Conservation (phyloP, 2,113 vertebrate species). For the Anseranas semipalmata region DNA sequence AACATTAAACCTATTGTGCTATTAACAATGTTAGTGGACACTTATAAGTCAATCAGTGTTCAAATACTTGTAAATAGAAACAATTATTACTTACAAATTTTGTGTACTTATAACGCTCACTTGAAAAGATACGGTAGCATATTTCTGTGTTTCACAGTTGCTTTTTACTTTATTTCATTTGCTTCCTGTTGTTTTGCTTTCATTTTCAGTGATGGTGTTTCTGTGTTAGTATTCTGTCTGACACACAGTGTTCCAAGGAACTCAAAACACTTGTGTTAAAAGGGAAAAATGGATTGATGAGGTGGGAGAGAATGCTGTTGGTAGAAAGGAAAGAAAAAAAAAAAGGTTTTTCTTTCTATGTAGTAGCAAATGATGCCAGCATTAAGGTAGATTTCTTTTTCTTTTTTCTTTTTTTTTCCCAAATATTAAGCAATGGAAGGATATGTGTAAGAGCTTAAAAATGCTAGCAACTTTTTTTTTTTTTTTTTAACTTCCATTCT, state of each 20-base stretch:
- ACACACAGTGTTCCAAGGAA: constrained; percentile 79
- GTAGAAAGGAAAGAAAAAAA: not conserved
- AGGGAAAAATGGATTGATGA: not conserved
- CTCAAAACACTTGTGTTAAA: constrained; percentile 70
- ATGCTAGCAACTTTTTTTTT: not conserved
- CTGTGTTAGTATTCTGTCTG: constrained; percentile 79
- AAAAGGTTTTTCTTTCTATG: not conserved
- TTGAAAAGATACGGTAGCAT: constrained; percentile 82
- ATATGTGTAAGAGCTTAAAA: constrained; percentile 65
- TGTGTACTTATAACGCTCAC: constrained; percentile 93
- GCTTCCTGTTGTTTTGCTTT: constrained; percentile 71
- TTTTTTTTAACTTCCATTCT: constrained; percentile 7
- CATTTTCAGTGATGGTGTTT: constrained; percentile 79
- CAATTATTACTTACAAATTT: constrained; percentile 93
- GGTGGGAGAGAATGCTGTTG: not conserved
- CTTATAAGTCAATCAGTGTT: constrained; percentile 93
- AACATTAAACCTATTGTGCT: constrained; percentile 89
- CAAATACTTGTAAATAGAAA: constrained; percentile 98
- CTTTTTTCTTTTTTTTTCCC: not conserved
- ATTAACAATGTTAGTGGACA: constrained; percentile 94
- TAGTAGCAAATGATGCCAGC: constrained; percentile 24
- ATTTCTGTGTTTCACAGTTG: constrained; percentile 81
- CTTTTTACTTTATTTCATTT: constrained; percentile 73
- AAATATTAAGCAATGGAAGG: not conserved
- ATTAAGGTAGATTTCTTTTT: not conserved